phyloP scores from a whole-genome alignment of 1,140 invertebrate species.

The Forficula auricularia region DNA sequence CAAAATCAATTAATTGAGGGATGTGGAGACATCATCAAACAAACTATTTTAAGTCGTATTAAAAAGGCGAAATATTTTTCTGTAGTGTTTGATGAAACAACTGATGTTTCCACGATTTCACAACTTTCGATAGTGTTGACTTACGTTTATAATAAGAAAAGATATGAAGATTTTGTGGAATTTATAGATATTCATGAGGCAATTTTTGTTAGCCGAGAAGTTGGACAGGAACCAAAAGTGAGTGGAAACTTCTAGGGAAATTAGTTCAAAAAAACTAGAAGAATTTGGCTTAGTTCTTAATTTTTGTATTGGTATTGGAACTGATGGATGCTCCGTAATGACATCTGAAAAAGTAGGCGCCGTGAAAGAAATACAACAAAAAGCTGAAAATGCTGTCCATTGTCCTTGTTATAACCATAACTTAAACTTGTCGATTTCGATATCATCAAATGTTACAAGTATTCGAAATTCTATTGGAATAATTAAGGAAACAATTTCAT shows the following conservation, averaged over 20 bases:
- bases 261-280: no score
- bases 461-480: conserved; percentile 13
- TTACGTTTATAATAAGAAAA: no score
- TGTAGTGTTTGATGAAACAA: conserved; percentile 20
- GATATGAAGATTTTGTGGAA: no score
- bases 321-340: conserved; percentile 18
- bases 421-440: conserved; percentile 16
- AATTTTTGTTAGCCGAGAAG: not conserved
- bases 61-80: conserved; percentile 12
- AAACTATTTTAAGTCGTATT: conserved; percentile 14
- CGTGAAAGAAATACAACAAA: conserved; percentile 10
- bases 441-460: conserved; percentile 9
- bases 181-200: conserved; percentile 8
- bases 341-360: conserved; percentile 14
- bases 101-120: conserved; percentile 16
- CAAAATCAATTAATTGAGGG: conserved; percentile 17
- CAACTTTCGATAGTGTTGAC: conserved; percentile 17
- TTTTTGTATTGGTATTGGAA: conserved; percentile 14
- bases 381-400: conserved; percentile 13
- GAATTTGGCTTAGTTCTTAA: conserved; percentile 13
- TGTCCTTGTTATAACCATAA: conserved; percentile 16
- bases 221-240: conserved; percentile 9
- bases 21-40: conserved; percentile 11
- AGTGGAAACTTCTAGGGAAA: conserved; percentile 11
- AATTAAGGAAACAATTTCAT: conserved; percentile 15